A percentile compares a stretch with the other conserved stretches of the same genome.
phyloP scores from a whole-genome alignment of 2,113 vertebrate genomes.

The Spea bombifrons region DNA sequence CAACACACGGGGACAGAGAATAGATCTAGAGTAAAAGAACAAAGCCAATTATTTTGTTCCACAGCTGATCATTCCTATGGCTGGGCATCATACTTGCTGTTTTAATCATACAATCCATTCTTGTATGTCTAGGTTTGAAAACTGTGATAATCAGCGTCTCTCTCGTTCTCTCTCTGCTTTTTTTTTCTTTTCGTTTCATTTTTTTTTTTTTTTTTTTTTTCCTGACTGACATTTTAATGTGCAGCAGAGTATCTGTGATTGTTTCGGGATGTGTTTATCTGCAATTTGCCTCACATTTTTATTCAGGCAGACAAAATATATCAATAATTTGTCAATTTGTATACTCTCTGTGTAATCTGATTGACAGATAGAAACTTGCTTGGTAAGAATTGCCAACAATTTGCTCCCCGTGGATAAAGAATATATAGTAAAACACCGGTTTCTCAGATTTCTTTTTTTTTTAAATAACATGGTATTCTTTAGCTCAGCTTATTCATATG shows the following conservation, averaged over 20 bases:
- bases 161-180: constrained; percentile 21
- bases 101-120: constrained; percentile 68
- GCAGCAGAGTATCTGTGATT: constrained; percentile 59
- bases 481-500: not conserved
- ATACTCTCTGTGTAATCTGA: constrained; percentile 52
- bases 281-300: constrained; percentile 60
- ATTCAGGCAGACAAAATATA: constrained; percentile 56
- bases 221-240: constrained; percentile 61
- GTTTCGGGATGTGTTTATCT: constrained; percentile 55
- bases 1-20: constrained; percentile 54
- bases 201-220: constrained; percentile 50
- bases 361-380: constrained; percentile 66
- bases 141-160: constrained; percentile 66
- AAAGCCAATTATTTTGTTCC: constrained; percentile 54
- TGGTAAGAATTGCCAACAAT: constrained; percentile 57
- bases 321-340: constrained; percentile 57
- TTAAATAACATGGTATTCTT: not conserved
- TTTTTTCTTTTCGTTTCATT: not conserved
- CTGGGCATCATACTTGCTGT: constrained; percentile 63
- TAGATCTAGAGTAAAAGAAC: constrained; percentile 64
- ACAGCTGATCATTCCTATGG: constrained; percentile 66
- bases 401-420: constrained; percentile 68
- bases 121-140: constrained; percentile 68
- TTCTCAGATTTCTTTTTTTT: not conserved
- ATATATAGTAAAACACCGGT: constrained; percentile 61